These are phyloP conservation scores for Diarsia dahlii DNA, from an alignment of 2,888 invertebrate genomes.

Conservation along the genomic window DNA sequence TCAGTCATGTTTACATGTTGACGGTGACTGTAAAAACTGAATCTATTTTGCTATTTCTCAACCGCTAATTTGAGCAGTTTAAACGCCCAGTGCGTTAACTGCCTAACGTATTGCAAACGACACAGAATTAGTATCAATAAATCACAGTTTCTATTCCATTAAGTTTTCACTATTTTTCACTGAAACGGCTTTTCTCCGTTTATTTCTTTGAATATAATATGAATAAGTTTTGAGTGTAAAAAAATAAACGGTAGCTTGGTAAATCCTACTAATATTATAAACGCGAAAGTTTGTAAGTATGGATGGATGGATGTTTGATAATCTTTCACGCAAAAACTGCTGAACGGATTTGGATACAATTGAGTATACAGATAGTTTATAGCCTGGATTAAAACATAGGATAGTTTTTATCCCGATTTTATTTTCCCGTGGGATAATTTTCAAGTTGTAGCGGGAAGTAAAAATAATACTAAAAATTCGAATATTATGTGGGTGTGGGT, in stretches of 20 bases:
- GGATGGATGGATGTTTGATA: too few relatives aligned
- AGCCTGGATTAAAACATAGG: too few relatives aligned
- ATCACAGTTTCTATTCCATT: constrained; percentile 27
- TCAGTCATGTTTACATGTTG: background rate
- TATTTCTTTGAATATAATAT: background rate
- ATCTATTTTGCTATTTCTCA: background rate
- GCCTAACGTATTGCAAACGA: constrained; percentile 29
- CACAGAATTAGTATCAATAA: constrained; percentile 22
- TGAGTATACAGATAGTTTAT: too few relatives aligned
- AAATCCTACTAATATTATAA: too few relatives aligned
- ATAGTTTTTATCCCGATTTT: too few relatives aligned
- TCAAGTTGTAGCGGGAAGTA: too few relatives aligned
- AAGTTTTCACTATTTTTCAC: constrained; percentile 32
- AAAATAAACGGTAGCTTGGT: background rate
- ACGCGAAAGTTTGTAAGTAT: too few relatives aligned
- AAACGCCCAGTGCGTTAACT: background rate
- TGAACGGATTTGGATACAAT: too few relatives aligned
- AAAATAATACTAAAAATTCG: too few relatives aligned
- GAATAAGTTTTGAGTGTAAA: background rate
- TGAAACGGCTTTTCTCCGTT: background rate
- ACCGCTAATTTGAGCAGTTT: background rate
- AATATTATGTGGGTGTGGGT: too few relatives aligned
- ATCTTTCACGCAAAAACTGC: too few relatives aligned
- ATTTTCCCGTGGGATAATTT: too few relatives aligned
- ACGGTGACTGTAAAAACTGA: background rate